Base-by-base conservation (phyloP, 37 sponge, comb jelly and placozoan species). In the Diacarnus erythraeanus region DNA sequence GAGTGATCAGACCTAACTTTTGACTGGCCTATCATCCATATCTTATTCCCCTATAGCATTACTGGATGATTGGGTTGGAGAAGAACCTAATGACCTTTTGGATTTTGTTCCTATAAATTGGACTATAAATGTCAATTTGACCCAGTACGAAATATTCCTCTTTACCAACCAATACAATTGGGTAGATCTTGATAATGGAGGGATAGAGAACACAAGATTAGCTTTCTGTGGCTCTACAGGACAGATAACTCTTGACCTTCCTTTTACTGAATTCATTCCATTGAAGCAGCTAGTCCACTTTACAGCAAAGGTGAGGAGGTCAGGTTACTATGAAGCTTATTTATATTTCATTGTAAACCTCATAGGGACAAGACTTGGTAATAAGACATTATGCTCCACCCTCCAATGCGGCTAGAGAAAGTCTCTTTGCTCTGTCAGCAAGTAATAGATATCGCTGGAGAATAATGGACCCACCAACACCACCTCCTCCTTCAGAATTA, bases 191-290 rank as follows among this genome's bases (percentile, higher is more conserved):
- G 56, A 38, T 57, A 15, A 15, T 36, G 72, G 77, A 29, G 59
- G 81, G 12, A 6, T 71, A 20, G 92, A 92, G 38, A 87, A 92
- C 76, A 59, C 76, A 23, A 74, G 84, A 0, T 64, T 94, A 18
- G 94, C 94, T 36, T 86, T 94, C 72, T 87, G 87, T 83, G 94
- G 94, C 5, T 54, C 84, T 34, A 75, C 85, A 69, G 94, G 94
- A 9, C 77, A 71, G 26, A 61, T 94, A 15, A 83, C 64, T 2
- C 38, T 86, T 65, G 77, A 68, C 0, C 71, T 94, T 31, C 94
- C 94, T 23, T 87, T 90, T 26, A 87, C 84, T 69, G 85, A 77
- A 29, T 90, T 84, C 56, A 43, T 83, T 22, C 90, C 94, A 30
- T 25, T 67, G 1, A 77, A 77, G n/a, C 94, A 94, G 39, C 59